phyloP scores from a whole-genome alignment of 1,140 invertebrate genomes.

The Chymomyza costata region DNA sequence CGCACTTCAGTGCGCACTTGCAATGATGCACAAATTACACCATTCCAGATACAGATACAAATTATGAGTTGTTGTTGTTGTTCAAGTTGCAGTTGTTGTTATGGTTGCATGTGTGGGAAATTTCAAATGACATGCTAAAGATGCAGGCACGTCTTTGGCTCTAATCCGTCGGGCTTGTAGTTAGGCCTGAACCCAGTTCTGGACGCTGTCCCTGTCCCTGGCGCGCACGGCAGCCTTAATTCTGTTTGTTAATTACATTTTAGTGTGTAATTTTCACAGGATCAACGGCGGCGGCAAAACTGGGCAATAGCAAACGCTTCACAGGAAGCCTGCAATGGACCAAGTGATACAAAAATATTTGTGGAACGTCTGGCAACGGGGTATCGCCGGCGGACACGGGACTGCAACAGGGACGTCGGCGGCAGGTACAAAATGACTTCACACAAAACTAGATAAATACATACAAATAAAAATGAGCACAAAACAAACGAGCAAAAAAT shows the following conservation, averaged over 20 bases:
- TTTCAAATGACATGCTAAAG: slow-evolving; percentile 37
- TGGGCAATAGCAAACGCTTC: too few relatives aligned
- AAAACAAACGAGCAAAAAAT: slow-evolving; percentile 58
- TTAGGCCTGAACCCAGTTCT: too few relatives aligned
- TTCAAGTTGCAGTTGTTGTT: too few relatives aligned
- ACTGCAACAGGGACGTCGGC: not conserved
- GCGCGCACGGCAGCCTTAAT: slow-evolving; percentile 68
- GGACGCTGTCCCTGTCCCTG: too few relatives aligned
- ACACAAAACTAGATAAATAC: slow-evolving; percentile 57
- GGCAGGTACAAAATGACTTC: slow-evolving; percentile 66
- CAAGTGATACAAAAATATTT: slow-evolving; percentile 35
- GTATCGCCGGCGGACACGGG: too few relatives aligned
- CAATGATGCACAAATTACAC: slow-evolving; percentile 18
- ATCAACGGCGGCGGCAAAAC: slow-evolving; percentile 31
- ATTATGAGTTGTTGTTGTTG: slow-evolving; percentile 37
- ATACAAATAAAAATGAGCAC: slow-evolving; percentile 36
- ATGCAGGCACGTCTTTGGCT: not conserved
- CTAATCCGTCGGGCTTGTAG: too few relatives aligned
- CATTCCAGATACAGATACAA: too few relatives aligned
- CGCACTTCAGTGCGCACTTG: slow-evolving; percentile 12
- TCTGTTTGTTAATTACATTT: slow-evolving; percentile 69
- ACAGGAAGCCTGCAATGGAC: slow-evolving; percentile 48
- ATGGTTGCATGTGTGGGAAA: slow-evolving; percentile 33
- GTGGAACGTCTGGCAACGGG: slow-evolving; percentile 16
- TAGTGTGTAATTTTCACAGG: slow-evolving; percentile 67